phyloP scores from a whole-genome alignment of 2,113 vertebrate genomes.

The Columba livia region DNA sequence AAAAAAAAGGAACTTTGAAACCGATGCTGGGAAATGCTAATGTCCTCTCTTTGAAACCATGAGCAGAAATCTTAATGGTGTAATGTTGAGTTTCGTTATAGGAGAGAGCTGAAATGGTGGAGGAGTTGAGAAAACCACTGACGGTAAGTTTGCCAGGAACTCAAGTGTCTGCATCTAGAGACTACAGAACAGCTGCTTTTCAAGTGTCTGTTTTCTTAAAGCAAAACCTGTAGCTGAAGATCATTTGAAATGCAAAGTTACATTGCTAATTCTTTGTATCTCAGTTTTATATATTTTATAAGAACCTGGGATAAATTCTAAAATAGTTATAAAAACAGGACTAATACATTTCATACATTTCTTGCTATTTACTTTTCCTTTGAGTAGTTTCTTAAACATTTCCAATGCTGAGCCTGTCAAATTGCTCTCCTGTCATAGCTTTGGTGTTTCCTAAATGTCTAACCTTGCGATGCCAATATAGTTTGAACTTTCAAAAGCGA shows the following conservation, averaged over 20 bases:
- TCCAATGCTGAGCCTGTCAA: constrained; percentile 65
- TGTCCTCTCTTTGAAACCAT: constrained; percentile 65
- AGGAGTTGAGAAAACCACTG: constrained; percentile 65
- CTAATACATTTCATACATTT: constrained; percentile 64
- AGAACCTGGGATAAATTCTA: constrained; percentile 80
- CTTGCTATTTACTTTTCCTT: constrained; percentile 65
- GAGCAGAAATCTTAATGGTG: constrained; percentile 63
- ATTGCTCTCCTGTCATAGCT: constrained; percentile 68
- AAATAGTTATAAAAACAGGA: constrained; percentile 72
- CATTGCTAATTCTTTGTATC: constrained; percentile 80
- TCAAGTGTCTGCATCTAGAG: constrained; percentile 70
- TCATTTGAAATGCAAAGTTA: constrained; percentile 80
- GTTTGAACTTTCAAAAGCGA: constrained; percentile 54
- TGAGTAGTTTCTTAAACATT: constrained; percentile 59
- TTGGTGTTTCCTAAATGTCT: constrained; percentile 75
- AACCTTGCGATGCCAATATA: constrained; percentile 73
- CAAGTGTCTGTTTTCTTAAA: constrained; percentile 78
- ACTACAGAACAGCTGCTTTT: constrained; percentile 76
- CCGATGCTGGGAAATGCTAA: constrained; percentile 34
- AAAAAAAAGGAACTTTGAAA: constrained; percentile 50
- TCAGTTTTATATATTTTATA: constrained; percentile 86
- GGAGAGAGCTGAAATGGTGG: constrained; percentile 64
- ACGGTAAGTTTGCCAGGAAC: constrained; percentile 73
- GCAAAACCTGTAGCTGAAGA: constrained; percentile 79
- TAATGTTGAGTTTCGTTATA: constrained; percentile 66